phyloP scores from a whole-genome alignment of 2,113 vertebrate species.

The Mustela lutreola region DNA sequence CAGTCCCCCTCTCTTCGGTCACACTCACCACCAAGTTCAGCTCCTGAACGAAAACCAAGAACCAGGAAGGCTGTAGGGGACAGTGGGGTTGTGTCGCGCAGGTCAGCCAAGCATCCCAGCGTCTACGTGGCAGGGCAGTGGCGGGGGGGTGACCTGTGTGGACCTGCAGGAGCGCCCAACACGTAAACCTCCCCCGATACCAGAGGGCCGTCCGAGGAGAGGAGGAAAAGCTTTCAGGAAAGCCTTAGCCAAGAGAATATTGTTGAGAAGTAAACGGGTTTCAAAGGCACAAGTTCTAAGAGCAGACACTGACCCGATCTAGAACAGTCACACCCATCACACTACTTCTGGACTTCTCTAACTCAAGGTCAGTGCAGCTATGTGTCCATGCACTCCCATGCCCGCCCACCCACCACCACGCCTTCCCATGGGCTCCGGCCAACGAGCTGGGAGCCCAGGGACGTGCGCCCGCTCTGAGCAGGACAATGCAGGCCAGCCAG shows the following conservation, averaged over 20 bases:
- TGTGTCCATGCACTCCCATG: neutral
- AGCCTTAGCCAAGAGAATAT: neutral
- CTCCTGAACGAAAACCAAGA: neutral
- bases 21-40: neutral
- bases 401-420: accelerated
- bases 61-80: neutral
- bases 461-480: neutral
- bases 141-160: neutral
- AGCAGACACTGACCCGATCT: accelerated
- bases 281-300: neutral
- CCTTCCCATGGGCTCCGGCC: neutral
- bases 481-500: accelerated
- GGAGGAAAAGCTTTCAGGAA: neutral
- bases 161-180: neutral
- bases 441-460: neutral
- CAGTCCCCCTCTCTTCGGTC: neutral
- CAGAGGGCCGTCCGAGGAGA: neutral
- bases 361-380: neutral
- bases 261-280: neutral
- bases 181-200: neutral
- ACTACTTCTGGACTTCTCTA: neutral
- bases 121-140: neutral
- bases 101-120: neutral
- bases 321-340: neutral
- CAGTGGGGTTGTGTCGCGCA: no score